These are phyloP conservation scores for Metopia argyrocephala DNA, from an alignment of 2,888 invertebrate genomes.

Conservation along the genomic window DNA sequence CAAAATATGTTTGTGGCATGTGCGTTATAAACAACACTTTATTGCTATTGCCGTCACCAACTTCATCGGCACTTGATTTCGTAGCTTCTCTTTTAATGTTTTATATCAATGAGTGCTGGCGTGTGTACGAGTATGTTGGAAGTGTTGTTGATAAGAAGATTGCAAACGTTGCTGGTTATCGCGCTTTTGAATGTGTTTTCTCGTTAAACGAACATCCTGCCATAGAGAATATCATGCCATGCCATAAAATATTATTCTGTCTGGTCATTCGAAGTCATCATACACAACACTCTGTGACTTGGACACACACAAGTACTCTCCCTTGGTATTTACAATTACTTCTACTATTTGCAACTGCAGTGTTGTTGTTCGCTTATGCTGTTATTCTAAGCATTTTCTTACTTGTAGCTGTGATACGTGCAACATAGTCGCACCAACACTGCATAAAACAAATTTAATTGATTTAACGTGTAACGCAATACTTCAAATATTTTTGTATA, in stretches of 20 bases:
- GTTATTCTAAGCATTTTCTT: not conserved
- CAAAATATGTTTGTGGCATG: constrained; percentile 55
- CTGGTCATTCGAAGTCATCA: constrained; percentile 19
- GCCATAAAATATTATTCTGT: not conserved
- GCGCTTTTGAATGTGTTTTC: constrained; percentile 49
- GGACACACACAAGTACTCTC: not conserved
- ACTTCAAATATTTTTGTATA: not conserved
- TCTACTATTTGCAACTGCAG: not conserved
- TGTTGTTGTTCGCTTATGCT: not conserved
- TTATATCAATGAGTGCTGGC: not conserved
- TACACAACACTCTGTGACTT: not conserved
- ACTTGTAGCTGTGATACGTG: constrained; percentile 33
- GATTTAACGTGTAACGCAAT: constrained; percentile 40
- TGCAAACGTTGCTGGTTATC: constrained; percentile 23
- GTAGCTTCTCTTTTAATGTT: not conserved
- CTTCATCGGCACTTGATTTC: constrained; percentile 58
- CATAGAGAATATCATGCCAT: constrained; percentile 14
- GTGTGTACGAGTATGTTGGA: constrained; percentile 14
- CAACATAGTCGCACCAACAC: constrained; percentile 47
- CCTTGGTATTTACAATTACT: constrained; percentile 18
- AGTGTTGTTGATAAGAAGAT: constrained; percentile 5
- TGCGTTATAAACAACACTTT: constrained; percentile 64
- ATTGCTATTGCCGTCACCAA: constrained; percentile 18
- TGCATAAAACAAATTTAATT: constrained; percentile 65
- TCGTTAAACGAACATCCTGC: constrained; percentile 45